A percentile compares a stretch with the other conserved stretches of the same genome.
Conservation (phyloP, 2,888 invertebrate species). For the Pterostichus niger region DNA sequence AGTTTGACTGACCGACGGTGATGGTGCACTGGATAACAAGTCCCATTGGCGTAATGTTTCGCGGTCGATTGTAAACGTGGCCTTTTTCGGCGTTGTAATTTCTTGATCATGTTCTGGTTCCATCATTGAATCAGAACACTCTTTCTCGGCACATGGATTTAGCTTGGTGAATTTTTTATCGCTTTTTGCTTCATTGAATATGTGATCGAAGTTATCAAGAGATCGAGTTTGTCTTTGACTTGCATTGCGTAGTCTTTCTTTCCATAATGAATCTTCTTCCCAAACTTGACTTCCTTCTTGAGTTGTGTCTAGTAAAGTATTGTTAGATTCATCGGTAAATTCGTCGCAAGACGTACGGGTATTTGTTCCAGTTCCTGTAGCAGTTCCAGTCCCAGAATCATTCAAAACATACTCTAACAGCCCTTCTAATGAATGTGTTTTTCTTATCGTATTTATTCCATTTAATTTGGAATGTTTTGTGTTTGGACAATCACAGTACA, state of each 20-base stretch:
- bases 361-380: conserved; percentile 58
- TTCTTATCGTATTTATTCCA: conserved; percentile 73
- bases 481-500: conserved; percentile 69
- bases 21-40: conserved; percentile 88
- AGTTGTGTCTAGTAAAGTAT: conserved; percentile 68
- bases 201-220: conserved; percentile 88
- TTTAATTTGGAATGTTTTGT: conserved; percentile 70
- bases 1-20: conserved; percentile 63
- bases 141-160: conserved; percentile 60
- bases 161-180: conserved; percentile 67
- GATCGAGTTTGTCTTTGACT: conserved; percentile 91
- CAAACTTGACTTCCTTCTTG: conserved; percentile 85
- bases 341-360: conserved; percentile 59
- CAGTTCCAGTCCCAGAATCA: conserved; percentile 70
- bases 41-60: conserved; percentile 94
- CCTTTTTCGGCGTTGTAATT: conserved; percentile 70
- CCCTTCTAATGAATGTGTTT: conserved; percentile 81
- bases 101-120: conserved; percentile 69
- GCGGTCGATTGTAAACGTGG: conserved; percentile 82
- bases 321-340: conserved; percentile 65
- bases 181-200: conserved; percentile 72
- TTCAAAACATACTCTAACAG: conserved; percentile 79
- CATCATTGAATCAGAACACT: background rate
- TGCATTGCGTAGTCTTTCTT: conserved; percentile 87
- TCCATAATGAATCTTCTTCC: conserved; percentile 91